phyloP scores from a whole-genome alignment of 2,888 invertebrate species.

The Conchocele bisecta region DNA sequence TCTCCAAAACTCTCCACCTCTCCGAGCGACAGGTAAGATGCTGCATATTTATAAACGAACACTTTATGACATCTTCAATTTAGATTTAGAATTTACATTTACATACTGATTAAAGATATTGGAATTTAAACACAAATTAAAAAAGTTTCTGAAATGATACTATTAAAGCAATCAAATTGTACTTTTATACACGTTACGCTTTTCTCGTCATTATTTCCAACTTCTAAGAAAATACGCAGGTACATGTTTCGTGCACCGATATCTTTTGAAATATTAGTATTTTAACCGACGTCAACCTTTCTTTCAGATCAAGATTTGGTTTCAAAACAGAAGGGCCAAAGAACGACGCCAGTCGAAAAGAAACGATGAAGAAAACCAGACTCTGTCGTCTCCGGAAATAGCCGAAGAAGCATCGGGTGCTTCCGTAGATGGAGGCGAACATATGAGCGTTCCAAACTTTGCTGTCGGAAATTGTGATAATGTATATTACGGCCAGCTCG shows the following conservation, averaged over 20 bases:
- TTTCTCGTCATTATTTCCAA: not conserved
- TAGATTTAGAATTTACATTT: not conserved
- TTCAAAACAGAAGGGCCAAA: not conserved
- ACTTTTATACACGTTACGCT: not conserved
- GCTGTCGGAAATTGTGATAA: too few species aligned
- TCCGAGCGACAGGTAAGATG: slow-evolving; percentile 1
- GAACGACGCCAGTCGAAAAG: not conserved
- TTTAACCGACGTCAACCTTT: not conserved
- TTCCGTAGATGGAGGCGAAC: too few species aligned
- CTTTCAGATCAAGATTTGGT: slow-evolving; percentile 6
- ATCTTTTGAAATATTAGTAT: not conserved
- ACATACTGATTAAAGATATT: too few species aligned
- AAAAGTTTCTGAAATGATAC: too few species aligned
- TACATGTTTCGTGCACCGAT: not conserved
- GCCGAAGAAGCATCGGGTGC: too few species aligned
- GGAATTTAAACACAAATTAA: too few species aligned
- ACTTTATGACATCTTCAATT: not conserved
- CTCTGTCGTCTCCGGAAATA: not conserved
- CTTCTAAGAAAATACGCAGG: not conserved
- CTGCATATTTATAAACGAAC: not conserved
- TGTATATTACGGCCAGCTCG: too few species aligned
- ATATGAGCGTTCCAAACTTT: too few species aligned
- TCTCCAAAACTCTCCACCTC: not conserved
- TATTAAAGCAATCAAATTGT: not conserved
- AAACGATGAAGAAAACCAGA: not conserved